Conservation (phyloP, 2,797 vertebrate genomes). For the Pangasius djambal region DNA sequence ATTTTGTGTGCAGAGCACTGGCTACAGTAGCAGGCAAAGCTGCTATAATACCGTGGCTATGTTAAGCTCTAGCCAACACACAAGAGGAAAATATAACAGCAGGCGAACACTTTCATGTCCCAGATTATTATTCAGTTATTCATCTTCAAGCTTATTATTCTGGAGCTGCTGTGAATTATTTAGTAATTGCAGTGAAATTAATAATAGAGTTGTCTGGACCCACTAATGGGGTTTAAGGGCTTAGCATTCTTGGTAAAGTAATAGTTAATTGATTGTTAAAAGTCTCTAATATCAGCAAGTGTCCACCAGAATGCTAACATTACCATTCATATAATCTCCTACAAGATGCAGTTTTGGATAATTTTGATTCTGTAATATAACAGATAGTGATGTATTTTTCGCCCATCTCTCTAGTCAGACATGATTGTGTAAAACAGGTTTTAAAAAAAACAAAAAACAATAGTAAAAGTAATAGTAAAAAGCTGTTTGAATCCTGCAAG, state of each 20-base stretch:
- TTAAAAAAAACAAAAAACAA: no score
- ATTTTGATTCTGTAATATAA: background rate
- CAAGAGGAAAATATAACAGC: constrained; percentile 9
- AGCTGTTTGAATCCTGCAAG: background rate
- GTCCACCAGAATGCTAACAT: background rate
- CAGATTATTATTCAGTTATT: constrained; percentile 23
- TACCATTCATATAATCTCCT: background rate
- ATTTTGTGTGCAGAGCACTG: background rate
- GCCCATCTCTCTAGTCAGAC: background rate
- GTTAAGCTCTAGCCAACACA: background rate
- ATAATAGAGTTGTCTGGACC: background rate
- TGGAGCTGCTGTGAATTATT: background rate
- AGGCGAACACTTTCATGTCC: background rate
- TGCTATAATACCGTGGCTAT: background rate
- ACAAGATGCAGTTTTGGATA: background rate
- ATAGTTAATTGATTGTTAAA: background rate
- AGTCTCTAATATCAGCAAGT: background rate
- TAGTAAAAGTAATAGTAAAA: background rate
- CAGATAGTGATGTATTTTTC: background rate
- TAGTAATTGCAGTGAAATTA: background rate
- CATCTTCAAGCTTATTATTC: constrained; percentile 1
- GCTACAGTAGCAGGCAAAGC: background rate
- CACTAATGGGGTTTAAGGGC: background rate
- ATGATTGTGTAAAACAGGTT: background rate
- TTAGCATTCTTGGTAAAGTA: background rate